Conservation (phyloP, 2,797 vertebrate species). For the Limosa lapponica region DNA sequence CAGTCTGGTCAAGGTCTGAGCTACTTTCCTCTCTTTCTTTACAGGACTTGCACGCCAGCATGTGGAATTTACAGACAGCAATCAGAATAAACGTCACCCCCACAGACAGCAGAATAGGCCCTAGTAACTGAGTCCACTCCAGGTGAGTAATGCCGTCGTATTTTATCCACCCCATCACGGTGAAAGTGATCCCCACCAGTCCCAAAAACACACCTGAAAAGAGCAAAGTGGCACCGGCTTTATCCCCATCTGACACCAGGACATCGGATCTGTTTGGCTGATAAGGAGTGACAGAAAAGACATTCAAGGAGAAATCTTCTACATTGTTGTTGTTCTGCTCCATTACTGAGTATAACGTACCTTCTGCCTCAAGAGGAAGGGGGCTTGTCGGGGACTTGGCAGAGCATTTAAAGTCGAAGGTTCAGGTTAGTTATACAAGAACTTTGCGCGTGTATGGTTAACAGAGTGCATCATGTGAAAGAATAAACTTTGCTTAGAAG, state of each 20-base stretch:
- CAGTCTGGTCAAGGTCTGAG: slow-evolving; percentile 62
- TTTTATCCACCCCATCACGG: slow-evolving; percentile 83
- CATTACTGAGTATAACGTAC: slow-evolving; percentile 16
- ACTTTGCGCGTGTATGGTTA: slow-evolving; percentile 72
- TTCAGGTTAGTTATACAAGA: slow-evolving; percentile 66
- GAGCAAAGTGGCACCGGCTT: slow-evolving; percentile 80
- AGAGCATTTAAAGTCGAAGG: slow-evolving; percentile 45
- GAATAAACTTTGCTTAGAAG: slow-evolving; percentile 74
- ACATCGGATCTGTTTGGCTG: slow-evolving; percentile 66
- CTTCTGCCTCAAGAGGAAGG: neutral
- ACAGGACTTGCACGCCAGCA: slow-evolving; percentile 77
- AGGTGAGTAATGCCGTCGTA: slow-evolving; percentile 66
- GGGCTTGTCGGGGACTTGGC: neutral
- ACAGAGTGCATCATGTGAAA: slow-evolving; percentile 69
- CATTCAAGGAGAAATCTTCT: slow-evolving; percentile 74
- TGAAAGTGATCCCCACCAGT: slow-evolving; percentile 84
- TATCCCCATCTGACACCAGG: slow-evolving; percentile 79
- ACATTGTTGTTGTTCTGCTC: slow-evolving; percentile 45
- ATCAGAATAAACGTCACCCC: slow-evolving; percentile 85
- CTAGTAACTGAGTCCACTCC: slow-evolving; percentile 85
- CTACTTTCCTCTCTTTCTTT: slow-evolving; percentile 68
- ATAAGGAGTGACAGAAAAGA: slow-evolving; percentile 74
- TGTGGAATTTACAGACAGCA: slow-evolving; percentile 83
- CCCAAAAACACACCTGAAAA: slow-evolving; percentile 85
- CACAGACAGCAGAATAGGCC: slow-evolving; percentile 85